A percentile compares a stretch with the other conserved stretches of the same genome.
Evolutionary conservation across 2,888 invertebrate species (phyloP).

Genomic region (Aphodius granarius): DNA sequence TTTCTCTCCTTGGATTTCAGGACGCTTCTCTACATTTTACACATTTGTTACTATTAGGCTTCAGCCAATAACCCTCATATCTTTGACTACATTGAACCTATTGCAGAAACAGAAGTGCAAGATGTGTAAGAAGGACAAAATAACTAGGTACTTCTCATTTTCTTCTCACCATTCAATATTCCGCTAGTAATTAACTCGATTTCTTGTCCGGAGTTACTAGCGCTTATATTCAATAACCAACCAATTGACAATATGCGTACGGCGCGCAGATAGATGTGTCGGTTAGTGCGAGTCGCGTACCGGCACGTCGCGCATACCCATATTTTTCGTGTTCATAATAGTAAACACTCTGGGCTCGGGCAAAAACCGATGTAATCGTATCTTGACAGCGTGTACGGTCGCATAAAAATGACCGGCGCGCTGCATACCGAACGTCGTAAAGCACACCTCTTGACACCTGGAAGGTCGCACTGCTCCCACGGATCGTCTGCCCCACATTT

Average conservation of each 20-base stretch:
- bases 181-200: not conserved
- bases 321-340: slow-evolving; percentile 28
- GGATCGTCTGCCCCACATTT: slow-evolving; percentile 47
- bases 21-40: too few relatives aligned
- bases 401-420: slow-evolving; percentile 48
- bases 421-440: slow-evolving; percentile 45
- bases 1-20: too few relatives aligned
- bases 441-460: slow-evolving; percentile 45
- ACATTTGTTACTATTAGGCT: too few relatives aligned
- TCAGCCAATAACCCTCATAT: too few relatives aligned
- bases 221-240: not conserved
- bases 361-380: slow-evolving; percentile 50
- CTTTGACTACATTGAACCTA: too few relatives aligned
- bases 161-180: not conserved
- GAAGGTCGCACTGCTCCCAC: slow-evolving; percentile 47
- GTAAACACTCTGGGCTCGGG: slow-evolving; percentile 31
- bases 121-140: too few relatives aligned
- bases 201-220: not conserved
- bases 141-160: too few relatives aligned
- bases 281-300: not conserved
- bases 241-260: not conserved
- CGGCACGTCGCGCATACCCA: not conserved
- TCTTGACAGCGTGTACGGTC: slow-evolving; percentile 46
- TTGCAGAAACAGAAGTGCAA: too few relatives aligned
- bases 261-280: not conserved